These are phyloP conservation scores for Limnephilus marmoratus DNA, from an alignment of 2,888 invertebrate species.

Conservation along the genomic window DNA sequence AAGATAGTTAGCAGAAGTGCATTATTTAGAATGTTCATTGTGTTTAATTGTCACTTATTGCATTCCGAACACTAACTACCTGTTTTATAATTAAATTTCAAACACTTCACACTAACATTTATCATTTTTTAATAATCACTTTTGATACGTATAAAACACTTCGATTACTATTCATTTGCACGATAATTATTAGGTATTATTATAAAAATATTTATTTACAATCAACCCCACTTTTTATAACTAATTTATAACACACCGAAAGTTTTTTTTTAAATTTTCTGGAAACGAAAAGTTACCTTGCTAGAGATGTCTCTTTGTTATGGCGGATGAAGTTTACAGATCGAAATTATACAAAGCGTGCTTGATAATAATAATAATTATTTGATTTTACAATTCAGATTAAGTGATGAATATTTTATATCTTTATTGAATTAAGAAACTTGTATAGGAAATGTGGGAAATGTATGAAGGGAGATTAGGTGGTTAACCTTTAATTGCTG, in stretches of 20 bases:
- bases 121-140: neutral
- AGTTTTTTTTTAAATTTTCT: neutral
- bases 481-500: no score
- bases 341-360: no score
- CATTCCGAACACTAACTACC: neutral
- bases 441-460: no score
- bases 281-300: neutral
- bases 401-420: no score
- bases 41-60: constrained; percentile 2
- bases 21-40: constrained; percentile 15
- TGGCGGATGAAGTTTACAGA: no score
- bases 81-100: neutral
- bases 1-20: constrained; percentile 6
- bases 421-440: no score
- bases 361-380: no score
- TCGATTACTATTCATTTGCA: neutral
- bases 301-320: no score
- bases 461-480: no score
- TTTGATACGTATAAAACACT: neutral
- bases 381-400: no score
- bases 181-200: neutral
- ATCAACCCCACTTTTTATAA: neutral
- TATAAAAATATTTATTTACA: neutral
- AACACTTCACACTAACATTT: neutral
- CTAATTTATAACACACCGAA: no score